Evolutionary conservation across 1,140 invertebrate genomes (phyloP).

Genomic region (Camponotus floridanus): DNA sequence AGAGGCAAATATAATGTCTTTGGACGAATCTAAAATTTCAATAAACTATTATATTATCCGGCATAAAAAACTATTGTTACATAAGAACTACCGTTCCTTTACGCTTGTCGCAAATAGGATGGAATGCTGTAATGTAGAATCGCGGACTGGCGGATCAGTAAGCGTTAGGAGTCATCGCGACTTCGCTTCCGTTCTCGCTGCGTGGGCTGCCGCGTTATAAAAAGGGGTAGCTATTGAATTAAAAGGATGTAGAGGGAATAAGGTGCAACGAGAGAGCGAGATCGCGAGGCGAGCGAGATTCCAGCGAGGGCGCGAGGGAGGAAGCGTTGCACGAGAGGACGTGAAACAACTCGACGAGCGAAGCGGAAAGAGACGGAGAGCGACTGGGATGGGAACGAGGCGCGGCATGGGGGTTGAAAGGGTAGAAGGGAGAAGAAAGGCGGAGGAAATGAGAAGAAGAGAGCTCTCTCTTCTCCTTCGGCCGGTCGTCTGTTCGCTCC

Average conservation of each 20-base stretch:
- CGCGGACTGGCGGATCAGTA: constrained; percentile 38
- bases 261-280: constrained; percentile 52
- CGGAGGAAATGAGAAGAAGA: constrained; percentile 73
- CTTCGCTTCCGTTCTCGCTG: constrained; percentile 71
- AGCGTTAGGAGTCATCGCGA: constrained; percentile 58
- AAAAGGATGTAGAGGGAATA: constrained; percentile 80
- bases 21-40: neutral
- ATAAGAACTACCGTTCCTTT: neutral
- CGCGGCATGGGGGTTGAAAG: neutral
- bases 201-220: constrained; percentile 69
- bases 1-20: neutral
- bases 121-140: constrained; percentile 31
- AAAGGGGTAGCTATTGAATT: constrained; percentile 83
- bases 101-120: neutral
- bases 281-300: constrained; percentile 39
- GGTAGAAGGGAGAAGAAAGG: constrained; percentile 50
- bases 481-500: constrained; percentile 60
- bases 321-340: constrained; percentile 27
- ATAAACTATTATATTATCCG: constrained; percentile 3
- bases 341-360: constrained; percentile 15
- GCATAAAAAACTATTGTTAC: constrained; percentile 9
- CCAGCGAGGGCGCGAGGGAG: constrained; percentile 22
- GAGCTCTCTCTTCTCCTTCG: constrained; percentile 73
- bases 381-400: neutral
- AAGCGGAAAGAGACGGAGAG: constrained; percentile 31